Evolutionary conservation across 2,113 vertebrate species (phyloP).

Genomic region (Galbula dea): DNA sequence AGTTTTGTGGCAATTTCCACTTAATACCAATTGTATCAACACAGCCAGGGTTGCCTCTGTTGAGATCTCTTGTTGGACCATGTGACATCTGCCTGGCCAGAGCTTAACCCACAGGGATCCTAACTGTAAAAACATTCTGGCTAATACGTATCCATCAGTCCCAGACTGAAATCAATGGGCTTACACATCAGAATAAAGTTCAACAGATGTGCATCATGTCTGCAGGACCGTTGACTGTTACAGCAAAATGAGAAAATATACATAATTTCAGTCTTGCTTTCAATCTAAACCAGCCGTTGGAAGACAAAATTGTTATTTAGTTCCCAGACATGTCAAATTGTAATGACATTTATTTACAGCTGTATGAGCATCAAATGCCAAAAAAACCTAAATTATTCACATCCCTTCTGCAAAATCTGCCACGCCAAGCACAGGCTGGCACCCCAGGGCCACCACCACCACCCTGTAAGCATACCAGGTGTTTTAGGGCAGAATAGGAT

Average conservation of each 20-base stretch:
- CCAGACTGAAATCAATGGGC: fast-evolving
- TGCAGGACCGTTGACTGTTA: not conserved
- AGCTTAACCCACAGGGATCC: not conserved
- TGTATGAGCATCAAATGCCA: not conserved
- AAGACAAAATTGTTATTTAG: not conserved
- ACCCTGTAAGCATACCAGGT: not conserved
- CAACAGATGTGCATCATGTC: not conserved
- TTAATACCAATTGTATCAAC: not conserved
- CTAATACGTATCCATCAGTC: not conserved
- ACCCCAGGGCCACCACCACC: fast-evolving
- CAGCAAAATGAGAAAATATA: not conserved
- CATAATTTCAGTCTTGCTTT: not conserved
- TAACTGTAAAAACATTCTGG: not conserved
- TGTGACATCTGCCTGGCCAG: not conserved
- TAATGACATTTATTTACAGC: not conserved
- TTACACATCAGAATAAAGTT: not conserved
- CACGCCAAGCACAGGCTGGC: fast-evolving
- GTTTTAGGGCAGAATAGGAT: not conserved
- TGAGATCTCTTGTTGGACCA: not conserved
- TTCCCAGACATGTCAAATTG: not conserved
- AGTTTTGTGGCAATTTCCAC: not conserved
- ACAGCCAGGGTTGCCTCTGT: not conserved
- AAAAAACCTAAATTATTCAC: not conserved
- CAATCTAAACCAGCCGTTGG: not conserved
- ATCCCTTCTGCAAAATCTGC: not conserved